These are phyloP conservation scores for Rotaria socialis DNA, from an alignment of 2,888 invertebrate genomes.

Conservation along the genomic window DNA sequence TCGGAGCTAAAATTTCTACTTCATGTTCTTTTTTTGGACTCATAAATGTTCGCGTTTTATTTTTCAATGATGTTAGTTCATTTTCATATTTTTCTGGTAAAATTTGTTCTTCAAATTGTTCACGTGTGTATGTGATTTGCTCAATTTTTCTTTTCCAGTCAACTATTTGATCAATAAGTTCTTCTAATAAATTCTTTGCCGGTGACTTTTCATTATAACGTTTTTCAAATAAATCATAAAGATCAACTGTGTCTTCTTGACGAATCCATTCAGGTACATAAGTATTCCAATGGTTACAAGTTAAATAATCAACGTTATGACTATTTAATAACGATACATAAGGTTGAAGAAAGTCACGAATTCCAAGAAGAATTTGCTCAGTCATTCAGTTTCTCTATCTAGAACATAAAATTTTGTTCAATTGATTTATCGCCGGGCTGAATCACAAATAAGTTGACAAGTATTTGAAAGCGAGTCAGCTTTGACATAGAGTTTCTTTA, in stretches of 20 bases:
- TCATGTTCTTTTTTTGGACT: constrained; percentile 11
- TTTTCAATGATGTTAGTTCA: background rate
- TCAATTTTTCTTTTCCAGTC: background rate
- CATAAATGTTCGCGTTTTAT: background rate
- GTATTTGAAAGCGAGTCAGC: no score
- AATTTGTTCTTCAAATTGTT: background rate
- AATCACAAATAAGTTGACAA: no score
- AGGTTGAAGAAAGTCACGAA: background rate
- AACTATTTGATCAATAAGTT: background rate
- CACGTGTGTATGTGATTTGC: background rate
- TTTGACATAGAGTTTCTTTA: no score
- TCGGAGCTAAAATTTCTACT: background rate
- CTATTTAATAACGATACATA: background rate
- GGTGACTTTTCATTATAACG: background rate
- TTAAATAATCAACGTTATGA: constrained; percentile 26
- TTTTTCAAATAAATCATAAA: constrained; percentile 1
- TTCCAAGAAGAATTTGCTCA: background rate
- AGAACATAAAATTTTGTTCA: background rate
- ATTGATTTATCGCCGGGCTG: no score
- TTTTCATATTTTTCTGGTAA: background rate
- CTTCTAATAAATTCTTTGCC: background rate
- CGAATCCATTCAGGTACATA: constrained; percentile 2
- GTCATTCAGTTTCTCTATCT: background rate
- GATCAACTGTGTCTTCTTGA: background rate
- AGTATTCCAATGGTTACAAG: background rate